Evolutionary conservation across 2,888 invertebrate genomes (phyloP).

Genomic region (Melikaiella ostensackeni): DNA sequence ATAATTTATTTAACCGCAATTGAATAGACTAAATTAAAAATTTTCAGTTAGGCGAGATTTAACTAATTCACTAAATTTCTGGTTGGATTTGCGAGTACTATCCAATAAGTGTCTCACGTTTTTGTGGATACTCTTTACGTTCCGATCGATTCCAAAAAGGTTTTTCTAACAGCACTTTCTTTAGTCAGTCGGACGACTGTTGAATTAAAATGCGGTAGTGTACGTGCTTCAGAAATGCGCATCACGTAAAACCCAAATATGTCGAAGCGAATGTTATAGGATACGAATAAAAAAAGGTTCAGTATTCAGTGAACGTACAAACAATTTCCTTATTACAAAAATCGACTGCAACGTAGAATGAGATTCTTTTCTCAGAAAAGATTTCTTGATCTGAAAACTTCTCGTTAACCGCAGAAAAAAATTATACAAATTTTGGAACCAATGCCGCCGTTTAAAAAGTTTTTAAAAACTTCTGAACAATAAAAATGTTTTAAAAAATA

Average conservation of each 20-base stretch:
- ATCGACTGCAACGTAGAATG: conserved; percentile 15
- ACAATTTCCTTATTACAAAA: conserved; percentile 31
- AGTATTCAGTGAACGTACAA: conserved; percentile 15
- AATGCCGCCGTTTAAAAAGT: too few relatives aligned
- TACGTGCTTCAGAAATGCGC: conserved; percentile 6
- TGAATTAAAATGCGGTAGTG: conserved; percentile 29
- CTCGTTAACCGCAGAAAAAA: not conserved
- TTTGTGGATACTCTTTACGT: not conserved
- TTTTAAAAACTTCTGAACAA: too few relatives aligned
- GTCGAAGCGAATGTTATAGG: conserved; percentile 35
- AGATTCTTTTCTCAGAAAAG: conserved; percentile 14
- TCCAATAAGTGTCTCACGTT: conserved; percentile 12
- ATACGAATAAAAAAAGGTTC: conserved; percentile 22
- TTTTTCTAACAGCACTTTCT: conserved; percentile 6
- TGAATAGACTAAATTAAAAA: not conserved
- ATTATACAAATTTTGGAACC: too few relatives aligned
- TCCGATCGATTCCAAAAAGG: conserved; percentile 1
- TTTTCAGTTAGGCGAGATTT: not conserved
- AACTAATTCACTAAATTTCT: not conserved
- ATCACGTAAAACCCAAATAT: conserved; percentile 34
- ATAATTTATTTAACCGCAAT: not conserved
- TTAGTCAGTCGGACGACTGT: conserved; percentile 11
- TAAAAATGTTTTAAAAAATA: too few relatives aligned
- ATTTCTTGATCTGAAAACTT: not conserved
- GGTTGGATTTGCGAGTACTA: not conserved